These are phyloP conservation scores for Heteromurus nitidus DNA, from an alignment of 2,888 invertebrate genomes.

Conservation along the genomic window DNA sequence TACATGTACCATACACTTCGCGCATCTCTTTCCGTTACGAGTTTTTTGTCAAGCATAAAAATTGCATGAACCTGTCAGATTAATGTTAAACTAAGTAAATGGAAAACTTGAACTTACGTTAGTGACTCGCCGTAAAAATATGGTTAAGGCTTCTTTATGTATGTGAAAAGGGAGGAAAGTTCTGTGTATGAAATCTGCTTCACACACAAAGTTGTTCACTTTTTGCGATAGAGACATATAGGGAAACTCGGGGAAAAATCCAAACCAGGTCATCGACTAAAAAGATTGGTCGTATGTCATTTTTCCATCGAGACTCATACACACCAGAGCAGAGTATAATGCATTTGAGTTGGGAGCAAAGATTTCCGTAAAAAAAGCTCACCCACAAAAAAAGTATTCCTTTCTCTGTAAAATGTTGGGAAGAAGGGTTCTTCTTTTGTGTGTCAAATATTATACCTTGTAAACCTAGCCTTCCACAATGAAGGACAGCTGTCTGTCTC, in stretches of 20 bases:
- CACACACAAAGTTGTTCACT: no score
- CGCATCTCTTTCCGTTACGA: neutral
- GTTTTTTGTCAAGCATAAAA: constrained; percentile 25
- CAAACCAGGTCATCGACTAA: constrained; percentile 43
- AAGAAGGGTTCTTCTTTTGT: no score
- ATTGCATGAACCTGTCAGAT: constrained; percentile 39
- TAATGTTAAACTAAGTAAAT: constrained; percentile 22
- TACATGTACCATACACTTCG: no score
- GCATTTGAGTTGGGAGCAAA: no score
- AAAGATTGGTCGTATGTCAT: constrained; percentile 18
- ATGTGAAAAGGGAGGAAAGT: no score
- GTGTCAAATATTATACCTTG: no score
- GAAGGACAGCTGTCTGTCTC: constrained; percentile 14
- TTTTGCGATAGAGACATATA: no score
- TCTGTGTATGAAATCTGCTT: no score
- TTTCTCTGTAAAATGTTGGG: neutral
- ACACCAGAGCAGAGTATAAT: no score
- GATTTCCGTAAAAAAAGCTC: no score
- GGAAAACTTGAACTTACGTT: constrained; percentile 1
- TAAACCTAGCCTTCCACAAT: neutral
- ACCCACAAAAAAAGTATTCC: neutral
- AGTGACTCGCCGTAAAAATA: neutral
- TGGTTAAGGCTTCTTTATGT: no score
- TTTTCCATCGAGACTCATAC: constrained; percentile 22
- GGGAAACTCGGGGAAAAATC: constrained; percentile 26